Evolutionary conservation across 2,888 invertebrate genomes (phyloP).

Genomic region (Nephrotoma flavescens): DNA sequence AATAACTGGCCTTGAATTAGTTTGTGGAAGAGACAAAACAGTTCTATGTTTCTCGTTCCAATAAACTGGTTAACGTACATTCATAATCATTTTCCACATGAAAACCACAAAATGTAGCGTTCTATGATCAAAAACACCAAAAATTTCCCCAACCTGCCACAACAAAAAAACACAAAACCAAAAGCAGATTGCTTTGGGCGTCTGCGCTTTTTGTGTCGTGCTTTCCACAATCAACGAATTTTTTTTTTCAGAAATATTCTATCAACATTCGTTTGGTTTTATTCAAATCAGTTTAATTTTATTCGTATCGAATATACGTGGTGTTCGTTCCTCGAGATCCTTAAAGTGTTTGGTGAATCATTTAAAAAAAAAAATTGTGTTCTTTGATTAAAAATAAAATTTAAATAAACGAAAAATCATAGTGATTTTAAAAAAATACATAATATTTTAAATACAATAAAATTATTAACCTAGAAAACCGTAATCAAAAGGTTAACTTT

Average conservation of each 20-base stretch:
- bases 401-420: neutral
- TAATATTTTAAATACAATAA: neutral
- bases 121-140: neutral
- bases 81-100: neutral
- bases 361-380: neutral
- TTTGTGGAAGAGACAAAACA: neutral
- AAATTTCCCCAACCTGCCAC: neutral
- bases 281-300: neutral
- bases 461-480: neutral
- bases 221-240: neutral
- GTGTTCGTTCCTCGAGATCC: neutral
- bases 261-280: neutral
- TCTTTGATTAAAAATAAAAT: neutral
- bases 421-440: neutral
- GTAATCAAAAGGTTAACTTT: neutral
- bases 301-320: neutral
- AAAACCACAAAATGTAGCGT: neutral
- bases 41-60: neutral
- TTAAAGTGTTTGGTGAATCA: neutral
- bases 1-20: neutral
- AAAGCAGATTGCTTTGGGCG: neutral
- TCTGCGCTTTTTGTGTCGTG: neutral
- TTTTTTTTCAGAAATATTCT: neutral
- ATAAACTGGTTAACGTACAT: neutral
- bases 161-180: neutral